phyloP scores from a whole-genome alignment of 2,113 vertebrate species.

The Prinia subflava region DNA sequence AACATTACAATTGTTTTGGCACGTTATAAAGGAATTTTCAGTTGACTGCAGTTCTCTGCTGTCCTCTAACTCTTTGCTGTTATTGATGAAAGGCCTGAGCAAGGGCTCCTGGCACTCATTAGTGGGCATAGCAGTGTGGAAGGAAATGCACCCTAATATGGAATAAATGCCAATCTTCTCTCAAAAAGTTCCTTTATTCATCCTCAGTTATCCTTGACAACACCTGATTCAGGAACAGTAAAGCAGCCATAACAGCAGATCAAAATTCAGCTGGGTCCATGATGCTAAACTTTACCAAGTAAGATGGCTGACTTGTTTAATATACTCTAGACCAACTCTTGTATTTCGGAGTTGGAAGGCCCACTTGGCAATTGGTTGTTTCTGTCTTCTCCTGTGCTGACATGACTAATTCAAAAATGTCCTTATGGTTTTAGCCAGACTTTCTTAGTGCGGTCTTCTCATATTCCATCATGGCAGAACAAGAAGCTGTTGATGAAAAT shows the following conservation, averaged over 20 bases:
- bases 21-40: conserved; percentile 54
- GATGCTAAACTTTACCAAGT: background rate
- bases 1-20: conserved; percentile 50
- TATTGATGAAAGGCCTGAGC: conserved; percentile 21
- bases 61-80: conserved; percentile 18
- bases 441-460: background rate
- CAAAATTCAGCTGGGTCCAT: background rate
- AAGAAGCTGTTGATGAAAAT: background rate
- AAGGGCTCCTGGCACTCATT: background rate
- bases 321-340: background rate
- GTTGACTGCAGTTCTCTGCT: background rate
- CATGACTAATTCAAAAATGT: background rate
- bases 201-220: background rate
- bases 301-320: background rate
- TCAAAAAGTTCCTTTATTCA: background rate
- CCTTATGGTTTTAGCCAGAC: background rate
- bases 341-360: background rate
- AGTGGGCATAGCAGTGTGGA: background rate
- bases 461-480: background rate
- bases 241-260: background rate
- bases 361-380: background rate
- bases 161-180: background rate
- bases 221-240: background rate
- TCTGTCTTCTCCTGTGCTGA: background rate
- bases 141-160: background rate